These are phyloP conservation scores for Leptobrachium leishanense DNA, from an alignment of 2,113 vertebrate species.

Conservation along the genomic window DNA sequence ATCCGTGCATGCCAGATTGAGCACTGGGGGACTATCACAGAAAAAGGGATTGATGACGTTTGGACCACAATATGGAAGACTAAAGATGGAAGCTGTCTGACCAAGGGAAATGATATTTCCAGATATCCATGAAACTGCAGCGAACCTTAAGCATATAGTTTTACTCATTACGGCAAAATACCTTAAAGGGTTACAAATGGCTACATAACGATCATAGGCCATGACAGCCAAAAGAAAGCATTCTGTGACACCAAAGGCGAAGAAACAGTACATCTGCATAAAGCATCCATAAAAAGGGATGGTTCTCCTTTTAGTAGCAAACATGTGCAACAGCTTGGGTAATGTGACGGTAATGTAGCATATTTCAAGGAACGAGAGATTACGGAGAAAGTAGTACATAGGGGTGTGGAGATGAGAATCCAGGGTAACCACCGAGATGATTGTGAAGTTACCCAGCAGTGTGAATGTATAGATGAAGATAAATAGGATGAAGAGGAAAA, in stretches of 20 bases:
- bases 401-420: constrained; percentile 37
- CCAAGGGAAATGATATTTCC: constrained; percentile 40
- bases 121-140: constrained; percentile 16
- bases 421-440: constrained; percentile 28
- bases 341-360: constrained; percentile 40
- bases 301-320: constrained; percentile 26
- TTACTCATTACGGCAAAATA: constrained; percentile 41
- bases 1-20: constrained; percentile 39
- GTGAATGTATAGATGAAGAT: constrained; percentile 39
- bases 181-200: constrained; percentile 43
- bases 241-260: constrained; percentile 42
- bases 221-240: constrained; percentile 40
- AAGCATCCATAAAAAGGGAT: constrained; percentile 33
- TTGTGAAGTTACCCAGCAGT: constrained; percentile 26
- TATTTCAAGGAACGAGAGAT: constrained; percentile 43
- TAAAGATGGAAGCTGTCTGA: constrained; percentile 39
- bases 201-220: constrained; percentile 44
- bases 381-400: constrained; percentile 45
- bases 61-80: constrained; percentile 41
- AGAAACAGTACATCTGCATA: constrained; percentile 40
- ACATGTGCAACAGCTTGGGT: constrained; percentile 35
- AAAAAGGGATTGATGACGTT: constrained; percentile 44
- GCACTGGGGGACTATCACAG: constrained; percentile 40
- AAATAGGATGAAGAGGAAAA: constrained; percentile 26
- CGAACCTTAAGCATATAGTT: constrained; percentile 21